phyloP scores from a whole-genome alignment of 2,888 invertebrate species.

The Thymelicus acteon region DNA sequence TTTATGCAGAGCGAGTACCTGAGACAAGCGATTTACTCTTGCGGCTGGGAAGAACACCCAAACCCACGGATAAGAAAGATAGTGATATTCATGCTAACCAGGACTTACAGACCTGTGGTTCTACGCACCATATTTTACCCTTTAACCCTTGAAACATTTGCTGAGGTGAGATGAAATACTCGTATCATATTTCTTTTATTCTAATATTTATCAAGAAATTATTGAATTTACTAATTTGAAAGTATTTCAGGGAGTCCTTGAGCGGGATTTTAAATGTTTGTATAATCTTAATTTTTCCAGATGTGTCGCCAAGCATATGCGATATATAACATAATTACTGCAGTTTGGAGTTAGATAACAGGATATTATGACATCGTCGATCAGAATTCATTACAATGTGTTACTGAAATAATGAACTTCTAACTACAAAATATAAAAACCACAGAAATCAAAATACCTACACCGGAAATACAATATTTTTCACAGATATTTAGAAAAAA shows the following conservation, averaged over 20 bases:
- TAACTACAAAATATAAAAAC: no score
- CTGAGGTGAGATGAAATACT: constrained; percentile 46
- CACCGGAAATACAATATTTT: no score
- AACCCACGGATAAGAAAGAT: constrained; percentile 46
- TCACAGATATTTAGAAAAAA: no score
- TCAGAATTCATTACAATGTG: neutral
- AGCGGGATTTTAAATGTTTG: no score
- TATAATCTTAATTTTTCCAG: constrained; percentile 41
- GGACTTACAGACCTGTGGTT: constrained; percentile 49
- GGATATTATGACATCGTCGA: neutral
- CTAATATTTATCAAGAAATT: no score
- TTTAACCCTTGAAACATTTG: constrained; percentile 51
- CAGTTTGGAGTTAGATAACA: constrained; percentile 38
- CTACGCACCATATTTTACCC: constrained; percentile 52
- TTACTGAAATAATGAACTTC: neutral
- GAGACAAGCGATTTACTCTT: constrained; percentile 50
- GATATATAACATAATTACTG: constrained; percentile 47
- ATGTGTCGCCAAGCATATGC: constrained; percentile 46
- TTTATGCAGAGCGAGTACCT: constrained; percentile 50
- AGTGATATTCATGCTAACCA: constrained; percentile 46
- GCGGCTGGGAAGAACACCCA: constrained; percentile 54
- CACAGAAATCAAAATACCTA: no score
- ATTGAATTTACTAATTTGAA: no score
- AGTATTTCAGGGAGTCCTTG: no score
- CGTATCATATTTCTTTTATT: no score